Conservation (phyloP, 2,797 vertebrate genomes). For the Parauchenoglanis ngamensis region DNA sequence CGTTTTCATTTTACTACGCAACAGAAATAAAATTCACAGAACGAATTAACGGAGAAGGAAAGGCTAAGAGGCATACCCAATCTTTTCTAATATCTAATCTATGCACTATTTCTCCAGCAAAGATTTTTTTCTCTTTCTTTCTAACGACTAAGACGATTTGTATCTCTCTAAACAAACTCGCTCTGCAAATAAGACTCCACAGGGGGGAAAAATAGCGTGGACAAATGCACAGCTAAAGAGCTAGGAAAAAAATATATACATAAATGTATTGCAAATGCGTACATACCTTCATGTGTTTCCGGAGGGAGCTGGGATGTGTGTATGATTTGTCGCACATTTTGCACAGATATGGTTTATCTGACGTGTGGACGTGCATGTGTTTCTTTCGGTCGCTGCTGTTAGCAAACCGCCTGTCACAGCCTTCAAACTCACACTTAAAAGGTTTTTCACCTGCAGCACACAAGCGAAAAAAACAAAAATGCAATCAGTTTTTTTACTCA, state of each 20-base stretch:
- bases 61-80: not conserved
- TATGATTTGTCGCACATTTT: slow-evolving; percentile 99
- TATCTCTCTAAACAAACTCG: not conserved
- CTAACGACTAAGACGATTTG: not conserved
- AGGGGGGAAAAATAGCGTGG: too few relatives aligned
- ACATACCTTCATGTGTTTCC: slow-evolving; percentile 99
- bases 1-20: not conserved
- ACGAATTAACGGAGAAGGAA: not conserved
- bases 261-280: not conserved
- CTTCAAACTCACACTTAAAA: slow-evolving; percentile 98
- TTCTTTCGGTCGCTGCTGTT: slow-evolving; percentile 99
- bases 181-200: not conserved
- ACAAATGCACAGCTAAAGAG: not conserved
- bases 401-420: slow-evolving; percentile 97
- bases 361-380: slow-evolving; percentile 99
- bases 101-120: not conserved
- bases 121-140: too few relatives aligned
- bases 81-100: not conserved
- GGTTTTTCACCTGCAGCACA: slow-evolving; percentile 91
- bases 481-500: not conserved
- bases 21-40: not conserved
- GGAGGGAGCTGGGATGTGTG: slow-evolving; percentile 97
- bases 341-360: slow-evolving; percentile 98
- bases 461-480: slow-evolving; percentile 39
- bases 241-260: not conserved